A percentile compares a stretch with the other conserved stretches of the same genome.
phyloP scores from a whole-genome alignment of 2,113 vertebrate species.

The Paramisgurnus dabryanus region DNA sequence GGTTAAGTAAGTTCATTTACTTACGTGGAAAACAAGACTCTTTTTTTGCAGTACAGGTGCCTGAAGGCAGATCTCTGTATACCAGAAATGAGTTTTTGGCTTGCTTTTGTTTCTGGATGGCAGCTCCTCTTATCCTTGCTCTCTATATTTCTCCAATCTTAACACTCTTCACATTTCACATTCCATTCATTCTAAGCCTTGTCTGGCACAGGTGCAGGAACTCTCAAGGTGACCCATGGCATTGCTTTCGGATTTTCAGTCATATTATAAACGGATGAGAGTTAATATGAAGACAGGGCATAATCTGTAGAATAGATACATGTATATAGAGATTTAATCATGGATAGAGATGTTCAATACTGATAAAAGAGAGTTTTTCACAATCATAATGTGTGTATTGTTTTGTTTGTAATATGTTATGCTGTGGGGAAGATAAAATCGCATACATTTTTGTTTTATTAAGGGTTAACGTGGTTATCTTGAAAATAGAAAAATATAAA shows the following conservation, averaged over 20 bases:
- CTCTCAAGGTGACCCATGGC: slow-evolving; percentile 14
- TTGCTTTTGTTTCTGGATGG: no score
- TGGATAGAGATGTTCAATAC: not conserved
- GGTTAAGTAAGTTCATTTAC: no score
- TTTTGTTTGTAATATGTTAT: not conserved
- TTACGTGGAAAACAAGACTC: no score
- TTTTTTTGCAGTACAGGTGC: no score
- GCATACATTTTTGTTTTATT: not conserved
- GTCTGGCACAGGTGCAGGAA: slow-evolving; percentile 10
- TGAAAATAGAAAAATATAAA: no score
- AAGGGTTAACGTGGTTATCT: not conserved
- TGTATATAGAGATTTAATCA: not conserved
- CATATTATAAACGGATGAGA: not conserved
- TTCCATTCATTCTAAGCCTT: not conserved
- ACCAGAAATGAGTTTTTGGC: no score
- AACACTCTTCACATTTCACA: not conserved
- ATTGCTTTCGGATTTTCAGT: slow-evolving; percentile 5
- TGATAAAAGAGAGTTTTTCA: not conserved
- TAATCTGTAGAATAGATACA: not conserved
- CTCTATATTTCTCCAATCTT: no score
- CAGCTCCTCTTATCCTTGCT: no score
- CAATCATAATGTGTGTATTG: not conserved
- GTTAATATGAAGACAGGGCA: not conserved
- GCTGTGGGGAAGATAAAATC: not conserved
- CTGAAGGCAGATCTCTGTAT: no score